These are phyloP conservation scores for Lytechinus pictus DNA, from an alignment of 35 echinoderm and acorn worm species.

Conservation along the genomic window DNA sequence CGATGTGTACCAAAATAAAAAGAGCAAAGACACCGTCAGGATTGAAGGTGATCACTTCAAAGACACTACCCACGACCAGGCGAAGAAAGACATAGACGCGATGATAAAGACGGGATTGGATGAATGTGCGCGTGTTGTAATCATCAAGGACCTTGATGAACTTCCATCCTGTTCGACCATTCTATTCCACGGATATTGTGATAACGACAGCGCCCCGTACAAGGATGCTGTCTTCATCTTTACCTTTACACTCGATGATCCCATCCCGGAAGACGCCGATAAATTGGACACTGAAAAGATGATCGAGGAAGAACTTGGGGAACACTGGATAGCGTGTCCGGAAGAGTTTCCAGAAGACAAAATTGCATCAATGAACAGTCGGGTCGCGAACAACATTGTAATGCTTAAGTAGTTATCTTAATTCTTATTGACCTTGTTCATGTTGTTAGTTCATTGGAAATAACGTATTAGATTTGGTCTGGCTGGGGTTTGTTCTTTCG, in stretches of 20 bases:
- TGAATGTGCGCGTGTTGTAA: background rate
- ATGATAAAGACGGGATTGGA: background rate
- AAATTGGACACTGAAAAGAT: background rate
- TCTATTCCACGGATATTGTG: constrained; percentile 7
- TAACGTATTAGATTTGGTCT: too few relatives aligned
- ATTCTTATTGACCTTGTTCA: too few relatives aligned
- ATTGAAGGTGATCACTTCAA: background rate
- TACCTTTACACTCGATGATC: background rate
- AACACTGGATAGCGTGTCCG: background rate
- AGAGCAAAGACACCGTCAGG: background rate
- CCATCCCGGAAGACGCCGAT: background rate
- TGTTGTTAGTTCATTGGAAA: too few relatives aligned
- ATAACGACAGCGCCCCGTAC: constrained; percentile 29
- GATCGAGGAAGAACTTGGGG: background rate
- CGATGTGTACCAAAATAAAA: background rate
- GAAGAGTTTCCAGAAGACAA: constrained; percentile 14
- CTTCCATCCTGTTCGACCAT: background rate
- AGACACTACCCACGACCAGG: background rate
- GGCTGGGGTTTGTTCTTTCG: too few relatives aligned
- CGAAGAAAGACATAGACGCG: background rate
- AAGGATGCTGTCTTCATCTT: constrained; percentile 25
- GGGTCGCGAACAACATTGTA: constrained; percentile 7
- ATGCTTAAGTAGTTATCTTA: background rate
- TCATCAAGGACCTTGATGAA: constrained; percentile 1
- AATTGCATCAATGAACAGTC: background rate